Evolutionary conservation across 2,888 invertebrate genomes (phyloP).

Genomic region (Peribatodes rhomboidaria): DNA sequence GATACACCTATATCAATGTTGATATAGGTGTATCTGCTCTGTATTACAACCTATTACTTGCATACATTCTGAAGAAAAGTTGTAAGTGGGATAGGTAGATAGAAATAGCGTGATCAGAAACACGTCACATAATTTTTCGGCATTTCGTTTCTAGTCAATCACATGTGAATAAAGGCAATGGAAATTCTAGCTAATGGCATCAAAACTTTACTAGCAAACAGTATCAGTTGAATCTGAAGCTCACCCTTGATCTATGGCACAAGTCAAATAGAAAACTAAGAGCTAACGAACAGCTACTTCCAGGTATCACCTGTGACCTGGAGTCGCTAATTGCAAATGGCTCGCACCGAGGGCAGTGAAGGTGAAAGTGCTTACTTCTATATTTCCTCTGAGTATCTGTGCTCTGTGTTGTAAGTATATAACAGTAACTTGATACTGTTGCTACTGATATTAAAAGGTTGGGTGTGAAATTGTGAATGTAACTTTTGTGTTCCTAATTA

Average conservation of each 20-base stretch:
- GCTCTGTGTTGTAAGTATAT: no score
- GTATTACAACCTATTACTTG: no score
- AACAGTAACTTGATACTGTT: no score
- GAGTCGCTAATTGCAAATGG: conserved; percentile 75
- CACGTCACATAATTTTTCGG: background rate
- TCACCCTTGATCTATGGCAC: conserved; percentile 10
- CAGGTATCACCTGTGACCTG: conserved; percentile 69
- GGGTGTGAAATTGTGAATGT: no score
- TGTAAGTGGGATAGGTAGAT: no score
- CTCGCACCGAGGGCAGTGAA: conserved; percentile 65
- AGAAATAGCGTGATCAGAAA: no score
- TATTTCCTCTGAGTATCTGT: background rate
- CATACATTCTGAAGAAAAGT: no score
- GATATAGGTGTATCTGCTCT: no score
- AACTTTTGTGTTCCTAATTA: no score
- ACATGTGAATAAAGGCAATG: background rate
- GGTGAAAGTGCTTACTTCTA: conserved; percentile 71
- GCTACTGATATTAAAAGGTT: no score
- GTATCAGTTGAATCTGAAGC: conserved; percentile 32
- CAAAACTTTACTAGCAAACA: conserved; percentile 8
- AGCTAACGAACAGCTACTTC: conserved; percentile 57
- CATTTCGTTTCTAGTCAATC: background rate
- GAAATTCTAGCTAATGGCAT: conserved; percentile 1
- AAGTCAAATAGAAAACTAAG: conserved; percentile 54
- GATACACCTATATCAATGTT: no score